Base-by-base conservation (phyloP, 2,113 vertebrate species). In the Myanophis thanlyinensis region DNA sequence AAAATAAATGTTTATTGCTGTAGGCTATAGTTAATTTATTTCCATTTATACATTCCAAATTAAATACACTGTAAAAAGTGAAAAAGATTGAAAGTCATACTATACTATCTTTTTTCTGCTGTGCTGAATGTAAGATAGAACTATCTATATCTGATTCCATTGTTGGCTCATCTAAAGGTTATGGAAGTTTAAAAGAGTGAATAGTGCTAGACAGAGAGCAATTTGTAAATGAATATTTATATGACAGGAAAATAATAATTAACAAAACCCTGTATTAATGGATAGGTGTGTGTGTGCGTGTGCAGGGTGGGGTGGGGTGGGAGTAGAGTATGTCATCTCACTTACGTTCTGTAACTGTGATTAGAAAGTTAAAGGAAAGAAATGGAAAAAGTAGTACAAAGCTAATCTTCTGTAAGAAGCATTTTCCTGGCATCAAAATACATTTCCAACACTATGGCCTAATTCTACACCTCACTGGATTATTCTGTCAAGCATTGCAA, bases 1-100 rank as follows among this genome's bases (percentile, higher is more conserved):
- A 94, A 96, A 97, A 96, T 49, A 95, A 96, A 96, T 94, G 92
- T 6, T 94, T 92, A 94, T 93, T 95, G 93, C 27, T 94, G 94
- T 94, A 95, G 87, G 85, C 62, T 91, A 56, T n/a, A 89, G 51
- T 35, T 96, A 96, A 96, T 95, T 89, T 90, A 95, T 95, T 96
- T 95, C 94, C 51, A 95, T 95, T 95, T 94, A 80, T 92, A 89
- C 88, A 93, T 91, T 94, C 25, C 12, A 94, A 97, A 96, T 96
- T 94, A 94, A 96, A 95, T 96, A 97, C 95, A 30, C 86, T 95
- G 13, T 87, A 96, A 93, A 87, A 93, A 94, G 91, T 80, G 89
- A 95, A 94, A 20, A 94, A 86, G 59, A 86, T 93, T 56, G 93
- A 87, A 44, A 90, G 91, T 92, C 49, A 91, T 93, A 91, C 5